phyloP scores from a whole-genome alignment of 2,888 invertebrate species.

The Unio pictorum region DNA sequence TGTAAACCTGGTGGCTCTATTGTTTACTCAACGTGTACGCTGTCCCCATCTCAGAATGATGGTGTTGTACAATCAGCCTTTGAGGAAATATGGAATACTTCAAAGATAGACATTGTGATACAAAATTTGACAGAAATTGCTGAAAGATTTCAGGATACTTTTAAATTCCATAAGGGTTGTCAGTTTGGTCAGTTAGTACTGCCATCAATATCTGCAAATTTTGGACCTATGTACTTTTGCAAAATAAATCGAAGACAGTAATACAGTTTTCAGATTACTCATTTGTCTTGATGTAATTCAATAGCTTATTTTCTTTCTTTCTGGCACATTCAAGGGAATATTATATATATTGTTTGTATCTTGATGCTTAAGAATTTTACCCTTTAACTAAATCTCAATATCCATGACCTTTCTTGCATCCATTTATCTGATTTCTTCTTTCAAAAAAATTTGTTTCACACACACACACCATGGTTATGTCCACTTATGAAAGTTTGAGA shows the following conservation, averaged over 20 bases:
- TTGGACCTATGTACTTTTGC: constrained; percentile 82
- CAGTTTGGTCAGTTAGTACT: constrained; percentile 90
- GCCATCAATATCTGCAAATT: constrained; percentile 87
- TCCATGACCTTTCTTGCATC: too few relatives aligned
- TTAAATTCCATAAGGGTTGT: constrained; percentile 71
- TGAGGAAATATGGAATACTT: constrained; percentile 81
- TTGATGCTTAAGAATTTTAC: too few relatives aligned
- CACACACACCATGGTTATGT: too few relatives aligned
- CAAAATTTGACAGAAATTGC: constrained; percentile 75
- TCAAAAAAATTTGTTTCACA: too few relatives aligned
- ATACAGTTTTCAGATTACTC: not conserved
- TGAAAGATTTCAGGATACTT: constrained; percentile 49
- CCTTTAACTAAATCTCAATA: too few relatives aligned
- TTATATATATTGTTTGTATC: too few relatives aligned
- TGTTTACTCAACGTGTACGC: constrained; percentile 96
- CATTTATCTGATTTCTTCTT: too few relatives aligned
- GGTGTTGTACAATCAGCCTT: constrained; percentile 81
- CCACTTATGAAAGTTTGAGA: too few relatives aligned
- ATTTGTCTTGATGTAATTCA: too few relatives aligned
- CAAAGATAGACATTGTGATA: constrained; percentile 79
- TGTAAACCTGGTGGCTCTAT: constrained; percentile 85
- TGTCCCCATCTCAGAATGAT: constrained; percentile 97
- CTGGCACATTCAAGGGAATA: too few relatives aligned
- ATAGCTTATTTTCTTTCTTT: too few relatives aligned
- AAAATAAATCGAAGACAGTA: constrained; percentile 64